phyloP scores from a whole-genome alignment of 2,888 invertebrate species.

The Hesperia comma region DNA sequence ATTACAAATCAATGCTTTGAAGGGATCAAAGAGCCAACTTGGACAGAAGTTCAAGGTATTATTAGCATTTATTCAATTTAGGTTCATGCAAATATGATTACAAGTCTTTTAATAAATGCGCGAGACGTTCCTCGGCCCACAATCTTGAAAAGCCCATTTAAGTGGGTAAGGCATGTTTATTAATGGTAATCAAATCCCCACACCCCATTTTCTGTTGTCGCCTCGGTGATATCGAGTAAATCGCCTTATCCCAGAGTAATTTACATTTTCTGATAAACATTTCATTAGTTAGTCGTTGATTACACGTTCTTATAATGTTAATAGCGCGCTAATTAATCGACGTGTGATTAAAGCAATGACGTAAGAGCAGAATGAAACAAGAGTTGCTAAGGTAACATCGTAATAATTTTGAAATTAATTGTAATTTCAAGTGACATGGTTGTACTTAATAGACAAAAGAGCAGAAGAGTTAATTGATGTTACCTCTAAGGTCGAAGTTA shows the following conservation, averaged over 20 bases:
- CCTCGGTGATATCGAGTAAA: slow-evolving; percentile 30
- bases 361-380: too few relatives aligned
- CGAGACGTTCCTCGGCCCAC: neutral
- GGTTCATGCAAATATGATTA: slow-evolving; percentile 19
- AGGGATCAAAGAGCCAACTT: too few relatives aligned
- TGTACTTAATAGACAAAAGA: too few relatives aligned
- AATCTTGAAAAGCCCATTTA: slow-evolving; percentile 25
- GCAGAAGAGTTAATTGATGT: too few relatives aligned
- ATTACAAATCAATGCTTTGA: too few relatives aligned
- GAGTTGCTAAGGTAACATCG: too few relatives aligned
- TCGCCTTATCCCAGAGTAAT: slow-evolving; percentile 32
- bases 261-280: slow-evolving; percentile 34
- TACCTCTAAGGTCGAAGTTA: too few relatives aligned
- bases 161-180: slow-evolving; percentile 25
- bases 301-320: slow-evolving; percentile 12
- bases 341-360: too few relatives aligned
- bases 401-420: too few relatives aligned
- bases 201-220: slow-evolving; percentile 30
- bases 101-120: slow-evolving; percentile 22
- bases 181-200: slow-evolving; percentile 37
- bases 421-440: too few relatives aligned
- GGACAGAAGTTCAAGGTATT: neutral
- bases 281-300: slow-evolving; percentile 25
- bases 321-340: slow-evolving; percentile 13
- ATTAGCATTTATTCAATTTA: neutral